A percentile compares a stretch with the other conserved stretches of the same genome.
phyloP scores from a whole-genome alignment of 2,113 vertebrate genomes.

The Psilopsiagon aymara region DNA sequence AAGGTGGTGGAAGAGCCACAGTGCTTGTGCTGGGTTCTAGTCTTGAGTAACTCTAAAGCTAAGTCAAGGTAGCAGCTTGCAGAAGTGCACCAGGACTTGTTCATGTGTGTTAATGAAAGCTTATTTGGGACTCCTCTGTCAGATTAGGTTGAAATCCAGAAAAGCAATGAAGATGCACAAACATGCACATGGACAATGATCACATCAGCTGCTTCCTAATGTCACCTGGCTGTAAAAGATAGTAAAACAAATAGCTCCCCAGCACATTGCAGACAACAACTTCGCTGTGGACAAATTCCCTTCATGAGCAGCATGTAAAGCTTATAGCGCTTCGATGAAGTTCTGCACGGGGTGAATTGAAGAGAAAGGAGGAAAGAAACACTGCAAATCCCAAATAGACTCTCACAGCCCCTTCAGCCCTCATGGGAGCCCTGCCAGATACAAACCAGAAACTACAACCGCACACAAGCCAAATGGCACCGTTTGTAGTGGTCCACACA shows the following conservation, averaged over 20 bases:
- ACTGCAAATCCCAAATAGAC: not conserved
- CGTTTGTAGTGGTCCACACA: not conserved
- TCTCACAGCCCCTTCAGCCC: not conserved
- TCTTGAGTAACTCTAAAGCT: not conserved
- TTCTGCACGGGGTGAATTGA: not conserved
- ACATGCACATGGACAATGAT: not conserved
- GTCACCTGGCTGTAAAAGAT: not conserved
- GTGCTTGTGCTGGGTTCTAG: not conserved
- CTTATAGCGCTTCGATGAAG: fast-evolving
- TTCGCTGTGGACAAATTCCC: not conserved
- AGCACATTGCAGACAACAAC: not conserved
- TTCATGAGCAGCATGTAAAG: fast-evolving
- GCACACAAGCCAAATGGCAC: not conserved
- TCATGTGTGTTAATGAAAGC: not conserved
- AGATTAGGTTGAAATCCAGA: not conserved
- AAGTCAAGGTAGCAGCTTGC: not conserved
- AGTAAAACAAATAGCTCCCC: not conserved
- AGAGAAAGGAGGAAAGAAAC: not conserved
- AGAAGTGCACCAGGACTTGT: not conserved
- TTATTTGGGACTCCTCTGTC: not conserved
- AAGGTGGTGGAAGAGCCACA: not conserved
- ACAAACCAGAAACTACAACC: not conserved
- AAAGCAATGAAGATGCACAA: not conserved
- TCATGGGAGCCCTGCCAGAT: not conserved
- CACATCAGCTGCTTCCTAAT: not conserved